A percentile compares a stretch with the other conserved stretches of the same genome.
Evolutionary conservation across 2,797 vertebrate genomes (phyloP).

Genomic region (Chaunax sp.): DNA sequence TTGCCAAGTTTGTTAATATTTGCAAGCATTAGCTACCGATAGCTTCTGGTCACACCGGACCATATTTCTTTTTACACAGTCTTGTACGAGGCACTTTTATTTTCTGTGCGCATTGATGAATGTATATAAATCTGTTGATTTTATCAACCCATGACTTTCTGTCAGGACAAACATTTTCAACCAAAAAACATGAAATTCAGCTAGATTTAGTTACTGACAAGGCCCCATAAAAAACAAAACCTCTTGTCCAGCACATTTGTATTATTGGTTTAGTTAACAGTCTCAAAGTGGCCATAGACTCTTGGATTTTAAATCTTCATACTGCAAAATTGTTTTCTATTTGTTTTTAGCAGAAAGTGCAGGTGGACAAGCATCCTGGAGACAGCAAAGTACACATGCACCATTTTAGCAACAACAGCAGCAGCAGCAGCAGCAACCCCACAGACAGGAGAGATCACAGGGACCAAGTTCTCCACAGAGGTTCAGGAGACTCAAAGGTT

Average conservation of each 20-base stretch:
- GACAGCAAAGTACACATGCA: slow-evolving; percentile 20
- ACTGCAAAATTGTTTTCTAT: neutral
- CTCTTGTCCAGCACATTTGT: neutral
- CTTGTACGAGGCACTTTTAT: too few species aligned
- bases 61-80: too few species aligned
- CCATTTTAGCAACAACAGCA: slow-evolving; percentile 11
- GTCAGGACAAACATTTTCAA: neutral
- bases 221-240: neutral
- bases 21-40: too few species aligned
- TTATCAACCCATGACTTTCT: neutral
- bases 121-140: too few species aligned
- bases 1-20: too few species aligned
- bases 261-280: neutral
- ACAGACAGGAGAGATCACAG: slow-evolving; percentile 37
- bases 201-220: neutral
- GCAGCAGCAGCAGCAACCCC: neutral
- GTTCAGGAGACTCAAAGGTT: slow-evolving; percentile 17
- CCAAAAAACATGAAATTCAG: too few species aligned
- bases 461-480: neutral
- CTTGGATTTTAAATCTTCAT: neutral
- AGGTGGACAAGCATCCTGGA: slow-evolving; percentile 17
- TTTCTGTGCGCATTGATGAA: too few species aligned
- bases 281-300: neutral
- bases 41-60: too few species aligned
- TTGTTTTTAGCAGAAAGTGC: slow-evolving; percentile 37